These are phyloP conservation scores for Brachystomella parvula DNA, from an alignment of 1,140 invertebrate genomes.

Conservation along the genomic window DNA sequence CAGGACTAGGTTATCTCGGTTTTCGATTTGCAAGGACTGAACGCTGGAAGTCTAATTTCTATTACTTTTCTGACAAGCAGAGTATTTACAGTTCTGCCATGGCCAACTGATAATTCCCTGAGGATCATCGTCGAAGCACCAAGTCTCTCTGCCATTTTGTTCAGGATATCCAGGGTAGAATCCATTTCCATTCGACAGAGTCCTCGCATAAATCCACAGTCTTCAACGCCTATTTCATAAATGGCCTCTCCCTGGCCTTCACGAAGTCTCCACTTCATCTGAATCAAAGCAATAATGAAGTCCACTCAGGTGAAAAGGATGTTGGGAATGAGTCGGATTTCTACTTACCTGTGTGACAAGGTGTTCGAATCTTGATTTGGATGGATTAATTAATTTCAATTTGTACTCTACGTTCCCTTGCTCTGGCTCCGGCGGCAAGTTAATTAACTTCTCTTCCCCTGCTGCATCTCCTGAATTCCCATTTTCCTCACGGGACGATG, in stretches of 20 bases:
- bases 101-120: constrained; percentile 50
- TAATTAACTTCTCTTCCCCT: constrained; percentile 16
- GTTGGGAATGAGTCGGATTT: background rate
- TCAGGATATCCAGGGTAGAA: constrained; percentile 69
- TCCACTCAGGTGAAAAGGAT: background rate
- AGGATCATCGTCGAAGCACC: constrained; percentile 70
- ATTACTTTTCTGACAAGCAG: constrained; percentile 78
- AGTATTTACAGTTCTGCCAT: constrained; percentile 59
- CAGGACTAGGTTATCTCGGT: background rate
- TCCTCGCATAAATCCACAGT: constrained; percentile 78
- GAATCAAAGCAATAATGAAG: constrained; percentile 25
- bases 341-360: constrained; percentile 68
- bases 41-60: background rate
- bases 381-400: constrained; percentile 74
- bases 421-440: constrained; percentile 78
- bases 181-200: constrained; percentile 69
- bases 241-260: constrained; percentile 89
- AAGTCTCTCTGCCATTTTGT: constrained; percentile 74
- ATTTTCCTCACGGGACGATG: background rate
- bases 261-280: constrained; percentile 79
- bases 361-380: constrained; percentile 75
- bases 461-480: background rate
- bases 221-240: constrained; percentile 89
- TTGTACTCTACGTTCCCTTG: constrained; percentile 90
- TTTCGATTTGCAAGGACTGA: background rate